A percentile compares a stretch with the other conserved stretches of the same genome.
These are phyloP conservation scores for Eristalinus aeneus DNA, from an alignment of 2,888 invertebrate species.

Conservation along the genomic window DNA sequence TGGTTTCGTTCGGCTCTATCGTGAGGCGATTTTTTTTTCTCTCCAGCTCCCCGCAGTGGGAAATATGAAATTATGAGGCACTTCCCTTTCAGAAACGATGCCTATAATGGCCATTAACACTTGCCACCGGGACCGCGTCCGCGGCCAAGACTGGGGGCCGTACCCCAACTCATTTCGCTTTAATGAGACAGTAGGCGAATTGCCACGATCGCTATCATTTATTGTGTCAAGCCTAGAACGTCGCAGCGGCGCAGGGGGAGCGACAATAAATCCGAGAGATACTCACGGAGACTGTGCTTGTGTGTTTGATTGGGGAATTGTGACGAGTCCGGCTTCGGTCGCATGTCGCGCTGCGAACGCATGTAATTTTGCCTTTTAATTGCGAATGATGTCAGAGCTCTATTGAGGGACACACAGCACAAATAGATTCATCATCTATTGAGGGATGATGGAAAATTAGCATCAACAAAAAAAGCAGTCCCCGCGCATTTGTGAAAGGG, in stretches of 20 bases:
- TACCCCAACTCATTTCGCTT: neutral
- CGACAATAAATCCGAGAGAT: neutral
- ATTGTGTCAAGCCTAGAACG: neutral
- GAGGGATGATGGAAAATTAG: conserved; percentile 31
- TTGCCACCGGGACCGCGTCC: conserved; percentile 4
- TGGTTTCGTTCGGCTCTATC: conserved; percentile 35
- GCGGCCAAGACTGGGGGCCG: neutral
- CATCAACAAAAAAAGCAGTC: conserved; percentile 35
- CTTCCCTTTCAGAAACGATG: conserved; percentile 64
- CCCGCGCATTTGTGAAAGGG: conserved; percentile 63
- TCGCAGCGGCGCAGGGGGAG: neutral
- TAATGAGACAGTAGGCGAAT: conserved; percentile 33
- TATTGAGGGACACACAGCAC: conserved; percentile 10
- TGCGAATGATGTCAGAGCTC: conserved; percentile 64
- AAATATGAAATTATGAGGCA: conserved; percentile 56
- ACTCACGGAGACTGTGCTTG: conserved; percentile 12
- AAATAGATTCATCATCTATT: neutral
- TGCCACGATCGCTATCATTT: neutral
- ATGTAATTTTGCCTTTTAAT: conserved; percentile 57
- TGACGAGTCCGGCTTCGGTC: neutral
- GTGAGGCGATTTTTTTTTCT: conserved; percentile 50
- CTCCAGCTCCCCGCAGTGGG: conserved; percentile 18
- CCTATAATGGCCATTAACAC: conserved; percentile 51
- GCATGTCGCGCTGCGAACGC: conserved; percentile 26
- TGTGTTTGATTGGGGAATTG: neutral